Percentiles rank a stretch among this genome's conserved stretches.
Evolutionary conservation across 2,797 vertebrate genomes (phyloP).

Genomic region (Lemur catta): DNA sequence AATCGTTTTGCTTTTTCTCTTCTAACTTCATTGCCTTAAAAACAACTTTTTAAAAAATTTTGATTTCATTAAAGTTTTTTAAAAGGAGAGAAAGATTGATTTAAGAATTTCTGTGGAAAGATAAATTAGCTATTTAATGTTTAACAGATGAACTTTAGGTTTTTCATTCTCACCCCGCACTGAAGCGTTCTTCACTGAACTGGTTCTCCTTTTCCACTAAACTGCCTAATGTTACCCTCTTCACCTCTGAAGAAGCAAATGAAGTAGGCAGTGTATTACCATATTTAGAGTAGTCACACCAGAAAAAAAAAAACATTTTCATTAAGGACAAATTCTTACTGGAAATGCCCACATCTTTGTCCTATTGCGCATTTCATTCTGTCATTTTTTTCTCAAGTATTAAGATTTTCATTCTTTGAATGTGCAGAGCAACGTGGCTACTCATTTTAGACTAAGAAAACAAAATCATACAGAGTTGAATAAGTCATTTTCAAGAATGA

Average conservation of each 20-base stretch:
- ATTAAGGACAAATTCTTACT: neutral
- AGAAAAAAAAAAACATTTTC: neutral
- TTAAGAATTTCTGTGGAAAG: neutral
- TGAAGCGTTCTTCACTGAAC: neutral
- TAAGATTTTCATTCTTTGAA: neutral
- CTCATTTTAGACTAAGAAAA: slow-evolving; percentile 36
- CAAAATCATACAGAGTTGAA: slow-evolving; percentile 17
- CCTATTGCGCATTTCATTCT: neutral
- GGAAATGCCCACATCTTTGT: neutral
- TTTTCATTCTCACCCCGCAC: neutral
- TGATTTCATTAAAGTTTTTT: neutral
- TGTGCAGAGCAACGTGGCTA: neutral
- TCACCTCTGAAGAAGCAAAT: neutral
- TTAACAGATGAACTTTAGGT: neutral
- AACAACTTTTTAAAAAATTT: neutral
- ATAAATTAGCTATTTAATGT: neutral
- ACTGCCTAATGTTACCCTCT: neutral
- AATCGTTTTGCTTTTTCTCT: neutral
- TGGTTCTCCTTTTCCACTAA: neutral
- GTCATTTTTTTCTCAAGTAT: neutral
- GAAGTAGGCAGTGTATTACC: neutral
- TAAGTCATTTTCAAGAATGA: slow-evolving; percentile 55
- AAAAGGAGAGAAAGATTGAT: neutral
- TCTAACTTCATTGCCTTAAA: neutral
- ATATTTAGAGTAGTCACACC: neutral